Percentiles rank a stretch among this genome's conserved stretches.
phyloP scores from a whole-genome alignment of 1,140 invertebrate genomes.

The Phortica variegata region DNA sequence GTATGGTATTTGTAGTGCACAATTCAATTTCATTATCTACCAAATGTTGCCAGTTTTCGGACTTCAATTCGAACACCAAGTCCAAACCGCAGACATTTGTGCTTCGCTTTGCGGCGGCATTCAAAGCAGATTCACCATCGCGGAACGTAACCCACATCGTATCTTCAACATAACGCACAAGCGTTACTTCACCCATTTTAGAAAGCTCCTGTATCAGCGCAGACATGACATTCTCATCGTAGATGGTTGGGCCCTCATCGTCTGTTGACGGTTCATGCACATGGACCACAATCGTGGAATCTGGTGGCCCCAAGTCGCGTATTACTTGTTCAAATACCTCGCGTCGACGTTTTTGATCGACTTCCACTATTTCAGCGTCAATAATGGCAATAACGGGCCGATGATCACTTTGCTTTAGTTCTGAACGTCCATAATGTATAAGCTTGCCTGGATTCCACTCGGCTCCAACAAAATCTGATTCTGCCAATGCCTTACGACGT shows the following conservation, averaged over 20 bases:
- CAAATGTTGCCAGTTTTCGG: slow-evolving; percentile 77
- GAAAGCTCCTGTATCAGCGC: slow-evolving; percentile 49
- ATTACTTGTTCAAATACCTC: slow-evolving; percentile 81
- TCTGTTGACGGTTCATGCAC: slow-evolving; percentile 51
- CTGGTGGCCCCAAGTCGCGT: slow-evolving; percentile 85
- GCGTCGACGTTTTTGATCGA: slow-evolving; percentile 71
- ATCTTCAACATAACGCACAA: slow-evolving; percentile 87
- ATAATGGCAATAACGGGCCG: slow-evolving; percentile 88
- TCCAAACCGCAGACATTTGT: slow-evolving; percentile 68
- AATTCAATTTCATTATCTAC: slow-evolving; percentile 80
- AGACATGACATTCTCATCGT: slow-evolving; percentile 57
- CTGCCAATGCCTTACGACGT: slow-evolving; percentile 70
- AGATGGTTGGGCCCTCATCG: slow-evolving; percentile 60
- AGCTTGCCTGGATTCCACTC: slow-evolving; percentile 78
- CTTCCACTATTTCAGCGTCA: slow-evolving; percentile 81
- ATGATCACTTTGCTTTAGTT: slow-evolving; percentile 98
- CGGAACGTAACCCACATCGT: slow-evolving; percentile 88
- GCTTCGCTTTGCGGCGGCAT: slow-evolving; percentile 63
- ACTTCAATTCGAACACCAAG: slow-evolving; percentile 76
- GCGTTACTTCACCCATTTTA: slow-evolving; percentile 70
- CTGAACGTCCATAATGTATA: slow-evolving; percentile 83
- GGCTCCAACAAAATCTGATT: slow-evolving; percentile 62
- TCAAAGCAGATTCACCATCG: slow-evolving; percentile 79
- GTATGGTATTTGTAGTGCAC: slow-evolving; percentile 79
- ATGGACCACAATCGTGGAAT: slow-evolving; percentile 88